A percentile compares a stretch with the other conserved stretches of the same genome.
Evolutionary conservation across 2,888 invertebrate genomes (phyloP).

Genomic region (Acleris literana): DNA sequence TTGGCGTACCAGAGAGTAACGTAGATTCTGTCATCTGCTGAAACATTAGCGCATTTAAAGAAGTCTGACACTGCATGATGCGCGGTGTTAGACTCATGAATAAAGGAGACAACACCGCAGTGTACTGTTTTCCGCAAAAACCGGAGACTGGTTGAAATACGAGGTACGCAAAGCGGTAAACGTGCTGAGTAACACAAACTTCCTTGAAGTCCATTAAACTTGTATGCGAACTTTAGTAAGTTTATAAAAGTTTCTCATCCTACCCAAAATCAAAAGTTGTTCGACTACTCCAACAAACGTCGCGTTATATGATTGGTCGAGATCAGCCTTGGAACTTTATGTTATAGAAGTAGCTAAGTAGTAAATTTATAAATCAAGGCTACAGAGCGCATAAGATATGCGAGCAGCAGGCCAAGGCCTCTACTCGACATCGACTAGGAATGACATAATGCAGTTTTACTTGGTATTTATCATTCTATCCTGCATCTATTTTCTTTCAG

Average conservation of each 20-base stretch:
- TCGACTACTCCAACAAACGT: neutral
- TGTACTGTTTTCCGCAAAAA: slow-evolving; percentile 3
- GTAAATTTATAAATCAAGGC: too few species aligned
- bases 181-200: slow-evolving; percentile 33
- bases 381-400: too few species aligned
- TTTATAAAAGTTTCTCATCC: slow-evolving; percentile 21
- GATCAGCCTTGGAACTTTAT: slow-evolving; percentile 1
- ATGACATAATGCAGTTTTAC: too few species aligned
- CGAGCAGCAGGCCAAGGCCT: too few species aligned
- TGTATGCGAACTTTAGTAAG: slow-evolving; percentile 21
- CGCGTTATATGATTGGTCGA: neutral
- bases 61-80: neutral
- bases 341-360: too few species aligned
- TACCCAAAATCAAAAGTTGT: slow-evolving; percentile 6
- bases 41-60: neutral
- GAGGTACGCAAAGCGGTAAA: slow-evolving; percentile 25
- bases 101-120: neutral
- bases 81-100: slow-evolving; percentile 8
- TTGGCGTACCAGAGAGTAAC: too few species aligned
- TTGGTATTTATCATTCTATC: too few species aligned
- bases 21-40: too few species aligned
- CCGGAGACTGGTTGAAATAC: slow-evolving; percentile 25
- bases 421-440: too few species aligned
- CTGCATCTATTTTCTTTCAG: too few species aligned
- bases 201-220: slow-evolving; percentile 32